phyloP scores from a whole-genome alignment of 2,888 invertebrate species.

The Mactromeris polynyma region DNA sequence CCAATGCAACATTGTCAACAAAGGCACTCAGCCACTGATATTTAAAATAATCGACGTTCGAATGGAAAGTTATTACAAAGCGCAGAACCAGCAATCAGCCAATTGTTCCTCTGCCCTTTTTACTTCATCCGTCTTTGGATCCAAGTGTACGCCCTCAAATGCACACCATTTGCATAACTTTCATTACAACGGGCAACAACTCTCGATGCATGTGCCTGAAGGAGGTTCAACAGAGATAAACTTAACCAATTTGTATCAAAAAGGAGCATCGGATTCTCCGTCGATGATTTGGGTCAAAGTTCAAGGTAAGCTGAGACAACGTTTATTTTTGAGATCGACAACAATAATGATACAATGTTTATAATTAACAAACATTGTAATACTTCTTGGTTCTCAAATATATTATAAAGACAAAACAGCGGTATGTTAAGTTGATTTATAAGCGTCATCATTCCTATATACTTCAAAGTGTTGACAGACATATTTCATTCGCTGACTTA shows the following conservation, averaged over 20 bases:
- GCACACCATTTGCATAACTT: neutral
- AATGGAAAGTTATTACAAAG: conserved; percentile 26
- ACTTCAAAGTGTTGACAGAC: no score
- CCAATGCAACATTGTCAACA: conserved; percentile 16
- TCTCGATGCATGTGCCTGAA: neutral
- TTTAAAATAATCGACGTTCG: neutral
- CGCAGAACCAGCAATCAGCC: neutral
- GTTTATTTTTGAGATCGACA: no score
- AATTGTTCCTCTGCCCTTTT: no score
- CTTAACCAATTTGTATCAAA: neutral
- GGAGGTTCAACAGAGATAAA: neutral
- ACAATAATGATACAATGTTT: no score
- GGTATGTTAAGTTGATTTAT: no score
- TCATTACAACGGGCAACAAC: neutral
- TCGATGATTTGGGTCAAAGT: conserved; percentile 30
- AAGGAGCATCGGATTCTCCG: conserved; percentile 23
- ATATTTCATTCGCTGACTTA: no score
- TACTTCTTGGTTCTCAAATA: no score
- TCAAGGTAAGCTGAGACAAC: neutral
- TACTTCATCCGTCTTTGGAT: neutral
- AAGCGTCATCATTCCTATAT: no score
- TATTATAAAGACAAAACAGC: no score
- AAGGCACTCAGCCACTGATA: neutral
- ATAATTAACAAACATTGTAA: no score
- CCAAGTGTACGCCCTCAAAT: neutral